phyloP scores from a whole-genome alignment of 2,888 invertebrate genomes.

The Nemurella pictetii region DNA sequence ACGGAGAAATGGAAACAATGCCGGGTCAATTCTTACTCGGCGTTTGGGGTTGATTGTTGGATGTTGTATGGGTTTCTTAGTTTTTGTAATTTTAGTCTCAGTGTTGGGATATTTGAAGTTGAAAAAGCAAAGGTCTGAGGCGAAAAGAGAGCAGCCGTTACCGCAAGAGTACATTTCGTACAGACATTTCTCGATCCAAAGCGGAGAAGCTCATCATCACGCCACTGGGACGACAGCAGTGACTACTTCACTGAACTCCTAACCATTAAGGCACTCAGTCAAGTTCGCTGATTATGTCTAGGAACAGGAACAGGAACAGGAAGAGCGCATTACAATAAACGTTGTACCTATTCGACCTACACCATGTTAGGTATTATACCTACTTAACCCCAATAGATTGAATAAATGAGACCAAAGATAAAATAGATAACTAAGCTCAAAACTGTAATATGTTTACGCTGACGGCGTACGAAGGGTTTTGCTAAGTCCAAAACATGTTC shows the following conservation, averaged over 20 bases:
- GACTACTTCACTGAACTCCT: constrained; percentile 40
- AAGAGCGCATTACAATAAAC: not conserved
- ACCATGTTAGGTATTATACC: not conserved
- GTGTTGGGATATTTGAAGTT: constrained; percentile 82
- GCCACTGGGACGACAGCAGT: constrained; percentile 32
- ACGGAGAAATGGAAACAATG: constrained; percentile 49
- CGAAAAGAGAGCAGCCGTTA: constrained; percentile 69
- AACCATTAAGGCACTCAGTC: constrained; percentile 1
- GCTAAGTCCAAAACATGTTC: not conserved
- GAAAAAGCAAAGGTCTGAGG: constrained; percentile 76
- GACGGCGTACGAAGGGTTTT: not conserved
- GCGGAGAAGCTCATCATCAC: constrained; percentile 56
- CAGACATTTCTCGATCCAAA: constrained; percentile 70
- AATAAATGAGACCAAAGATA: not conserved
- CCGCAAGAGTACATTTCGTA: constrained; percentile 83
- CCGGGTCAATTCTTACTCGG: constrained; percentile 72
- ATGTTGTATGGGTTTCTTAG: constrained; percentile 82
- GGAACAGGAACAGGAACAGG: not conserved
- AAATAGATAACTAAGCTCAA: not conserved
- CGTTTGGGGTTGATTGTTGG: constrained; percentile 84
- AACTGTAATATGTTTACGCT: not conserved
- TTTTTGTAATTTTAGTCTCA: constrained; percentile 82
- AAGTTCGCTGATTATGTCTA: not conserved
- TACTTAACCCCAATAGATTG: not conserved
- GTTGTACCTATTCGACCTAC: too few relatives aligned